phyloP scores from a whole-genome alignment of 2,888 invertebrate species.

The Nephrotoma guestfalica region DNA sequence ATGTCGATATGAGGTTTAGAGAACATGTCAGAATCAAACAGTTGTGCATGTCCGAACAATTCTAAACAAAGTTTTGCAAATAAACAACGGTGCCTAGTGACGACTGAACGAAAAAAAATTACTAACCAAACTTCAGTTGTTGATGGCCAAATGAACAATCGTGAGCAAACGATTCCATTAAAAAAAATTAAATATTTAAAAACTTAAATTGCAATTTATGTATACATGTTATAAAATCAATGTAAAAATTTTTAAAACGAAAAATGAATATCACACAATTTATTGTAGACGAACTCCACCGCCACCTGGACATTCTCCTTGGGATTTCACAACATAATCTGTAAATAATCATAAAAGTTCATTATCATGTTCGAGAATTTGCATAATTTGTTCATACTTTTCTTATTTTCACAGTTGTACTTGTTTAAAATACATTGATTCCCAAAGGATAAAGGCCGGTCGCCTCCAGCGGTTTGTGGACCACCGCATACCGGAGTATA shows the following conservation, averaged over 20 bases:
- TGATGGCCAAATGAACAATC: too few relatives aligned
- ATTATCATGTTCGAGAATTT: neutral
- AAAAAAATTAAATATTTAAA: neutral
- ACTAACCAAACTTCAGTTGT: too few relatives aligned
- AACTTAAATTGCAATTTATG: too few relatives aligned
- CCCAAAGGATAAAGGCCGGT: conserved; percentile 22
- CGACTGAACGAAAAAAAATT: too few relatives aligned
- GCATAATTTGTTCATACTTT: conserved; percentile 19
- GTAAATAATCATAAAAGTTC: conserved; percentile 3
- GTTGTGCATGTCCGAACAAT: too few relatives aligned
- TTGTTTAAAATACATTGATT: conserved; percentile 25
- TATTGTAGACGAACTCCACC: conserved; percentile 28
- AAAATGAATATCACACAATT: neutral
- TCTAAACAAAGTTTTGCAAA: too few relatives aligned
- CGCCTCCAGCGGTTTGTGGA: conserved; percentile 8
- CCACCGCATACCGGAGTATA: conserved; percentile 25
- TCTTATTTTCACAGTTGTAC: conserved; percentile 29
- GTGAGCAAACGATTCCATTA: too few relatives aligned
- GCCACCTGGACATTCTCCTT: conserved; percentile 27
- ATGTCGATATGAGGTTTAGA: too few relatives aligned
- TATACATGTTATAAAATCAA: too few relatives aligned
- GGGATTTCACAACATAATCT: conserved; percentile 22
- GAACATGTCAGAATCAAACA: too few relatives aligned
- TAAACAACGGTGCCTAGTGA: too few relatives aligned
- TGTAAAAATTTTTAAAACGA: too few relatives aligned